Conservation (phyloP, 2,888 invertebrate species). For the Eupithecia vulgata region DNA sequence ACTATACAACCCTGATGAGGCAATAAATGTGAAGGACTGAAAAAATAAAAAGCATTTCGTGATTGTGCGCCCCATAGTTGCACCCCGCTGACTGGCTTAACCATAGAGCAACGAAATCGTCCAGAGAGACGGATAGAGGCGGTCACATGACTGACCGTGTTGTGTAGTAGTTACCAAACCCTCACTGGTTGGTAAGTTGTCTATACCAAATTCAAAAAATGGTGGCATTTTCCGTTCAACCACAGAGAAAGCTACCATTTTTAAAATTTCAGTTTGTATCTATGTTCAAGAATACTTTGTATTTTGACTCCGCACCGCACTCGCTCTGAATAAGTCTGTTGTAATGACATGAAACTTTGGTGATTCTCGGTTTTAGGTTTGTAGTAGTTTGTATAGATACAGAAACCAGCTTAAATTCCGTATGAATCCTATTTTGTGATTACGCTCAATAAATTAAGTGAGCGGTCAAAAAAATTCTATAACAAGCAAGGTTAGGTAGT, state of each 20-base stretch:
- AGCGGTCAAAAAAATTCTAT: background rate
- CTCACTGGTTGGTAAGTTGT: background rate
- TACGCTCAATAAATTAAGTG: background rate
- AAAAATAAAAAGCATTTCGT: constrained; percentile 80
- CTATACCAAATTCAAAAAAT: background rate
- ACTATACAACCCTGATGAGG: constrained; percentile 72
- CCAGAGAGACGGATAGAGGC: constrained; percentile 10
- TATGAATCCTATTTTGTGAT: too few species aligned
- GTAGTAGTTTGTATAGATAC: too few species aligned
- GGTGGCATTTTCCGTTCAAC: background rate
- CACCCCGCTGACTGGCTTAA: constrained; percentile 55
- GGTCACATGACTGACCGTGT: background rate
- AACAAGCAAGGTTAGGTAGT: background rate
- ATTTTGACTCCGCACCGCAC: too few species aligned
- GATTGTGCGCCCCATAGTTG: constrained; percentile 65
- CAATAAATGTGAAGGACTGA: constrained; percentile 70
- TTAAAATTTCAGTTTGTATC: background rate
- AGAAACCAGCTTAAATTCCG: too few species aligned
- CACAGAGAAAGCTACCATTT: too few species aligned
- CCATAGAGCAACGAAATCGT: constrained; percentile 14
- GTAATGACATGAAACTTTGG: too few species aligned
- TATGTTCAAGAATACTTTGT: too few species aligned
- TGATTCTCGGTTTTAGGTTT: too few species aligned
- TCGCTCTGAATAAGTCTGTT: too few species aligned
- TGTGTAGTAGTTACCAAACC: too few species aligned